phyloP scores from a whole-genome alignment of 1,140 invertebrate genomes.

The Streblospio benedicti region DNA sequence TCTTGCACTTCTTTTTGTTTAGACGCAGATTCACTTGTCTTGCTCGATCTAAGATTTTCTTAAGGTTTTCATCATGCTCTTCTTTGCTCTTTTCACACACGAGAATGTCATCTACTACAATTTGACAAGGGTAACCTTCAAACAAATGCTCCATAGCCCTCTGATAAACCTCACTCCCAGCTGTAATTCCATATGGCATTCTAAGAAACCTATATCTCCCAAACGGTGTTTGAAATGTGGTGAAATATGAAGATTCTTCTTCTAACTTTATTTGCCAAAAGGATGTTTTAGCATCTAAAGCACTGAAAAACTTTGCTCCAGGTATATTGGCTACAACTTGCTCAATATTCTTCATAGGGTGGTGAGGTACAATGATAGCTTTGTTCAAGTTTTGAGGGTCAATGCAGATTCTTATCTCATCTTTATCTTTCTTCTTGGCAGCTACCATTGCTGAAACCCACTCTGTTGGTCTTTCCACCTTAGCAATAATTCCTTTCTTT shows the following conservation, averaged over 20 bases:
- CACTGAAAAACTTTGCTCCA: conserved; percentile 23
- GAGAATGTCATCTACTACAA: not conserved
- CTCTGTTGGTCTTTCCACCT: conserved; percentile 21
- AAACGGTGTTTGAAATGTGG: conserved; percentile 5
- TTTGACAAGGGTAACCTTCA: not conserved
- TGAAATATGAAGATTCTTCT: conserved; percentile 4
- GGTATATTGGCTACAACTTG: conserved; percentile 23
- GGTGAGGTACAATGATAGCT: conserved; percentile 20
- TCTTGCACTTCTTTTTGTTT: not conserved
- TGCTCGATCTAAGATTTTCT: not conserved
- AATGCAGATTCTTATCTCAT: conserved; percentile 22
- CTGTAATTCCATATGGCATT: conserved; percentile 2
- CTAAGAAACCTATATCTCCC: not conserved
- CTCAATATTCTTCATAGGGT: conserved; percentile 21
- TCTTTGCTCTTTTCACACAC: not conserved
- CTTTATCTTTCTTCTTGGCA: conserved; percentile 21
- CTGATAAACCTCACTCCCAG: not conserved
- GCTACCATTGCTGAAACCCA: conserved; percentile 23
- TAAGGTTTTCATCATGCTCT: conserved; percentile 1
- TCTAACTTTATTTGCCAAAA: not conserved
- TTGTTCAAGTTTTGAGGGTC: conserved; percentile 25
- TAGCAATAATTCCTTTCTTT: conserved; percentile 13
- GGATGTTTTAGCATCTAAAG: conserved; percentile 13
- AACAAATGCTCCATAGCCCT: conserved; percentile 1
- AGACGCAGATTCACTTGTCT: not conserved